These are phyloP conservation scores for Drosophila meridiana DNA, from an alignment of 2,888 invertebrate species.

Conservation along the genomic window DNA sequence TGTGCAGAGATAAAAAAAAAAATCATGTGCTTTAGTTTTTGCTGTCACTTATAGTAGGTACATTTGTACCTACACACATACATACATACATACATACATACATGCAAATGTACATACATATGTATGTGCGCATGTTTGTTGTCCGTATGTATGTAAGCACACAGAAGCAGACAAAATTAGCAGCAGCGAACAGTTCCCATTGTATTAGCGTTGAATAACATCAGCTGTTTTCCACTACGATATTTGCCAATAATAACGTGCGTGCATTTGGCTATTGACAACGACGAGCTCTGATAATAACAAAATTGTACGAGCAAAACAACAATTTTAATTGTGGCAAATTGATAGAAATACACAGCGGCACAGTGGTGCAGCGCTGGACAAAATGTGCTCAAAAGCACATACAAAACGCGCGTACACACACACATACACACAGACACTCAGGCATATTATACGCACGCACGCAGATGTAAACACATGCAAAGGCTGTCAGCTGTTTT, in stretches of 20 bases:
- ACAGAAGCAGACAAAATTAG: constrained; percentile 41
- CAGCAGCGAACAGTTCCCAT: constrained; percentile 27
- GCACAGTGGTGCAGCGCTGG: constrained; percentile 10
- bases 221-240: constrained; percentile 45
- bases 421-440: constrained; percentile 5
- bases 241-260: constrained; percentile 18
- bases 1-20: constrained; percentile 47
- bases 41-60: constrained; percentile 12
- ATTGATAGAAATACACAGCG: constrained; percentile 24
- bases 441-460: constrained; percentile 1
- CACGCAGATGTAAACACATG: constrained; percentile 29
- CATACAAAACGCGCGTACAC: constrained; percentile 5
- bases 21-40: constrained; percentile 57
- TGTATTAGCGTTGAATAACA: constrained; percentile 34
- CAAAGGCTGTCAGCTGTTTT: constrained; percentile 70
- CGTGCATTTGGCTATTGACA: constrained; percentile 25
- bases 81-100: background rate
- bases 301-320: constrained; percentile 30
- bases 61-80: background rate
- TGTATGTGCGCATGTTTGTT: constrained; percentile 7
- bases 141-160: constrained; percentile 26
- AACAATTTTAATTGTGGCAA: constrained; percentile 40
- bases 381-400: constrained; percentile 14
- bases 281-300: constrained; percentile 30
- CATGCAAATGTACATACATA: too few species aligned